Conservation (phyloP, 2,113 vertebrate species). For the Spheniscus mendiculus region DNA sequence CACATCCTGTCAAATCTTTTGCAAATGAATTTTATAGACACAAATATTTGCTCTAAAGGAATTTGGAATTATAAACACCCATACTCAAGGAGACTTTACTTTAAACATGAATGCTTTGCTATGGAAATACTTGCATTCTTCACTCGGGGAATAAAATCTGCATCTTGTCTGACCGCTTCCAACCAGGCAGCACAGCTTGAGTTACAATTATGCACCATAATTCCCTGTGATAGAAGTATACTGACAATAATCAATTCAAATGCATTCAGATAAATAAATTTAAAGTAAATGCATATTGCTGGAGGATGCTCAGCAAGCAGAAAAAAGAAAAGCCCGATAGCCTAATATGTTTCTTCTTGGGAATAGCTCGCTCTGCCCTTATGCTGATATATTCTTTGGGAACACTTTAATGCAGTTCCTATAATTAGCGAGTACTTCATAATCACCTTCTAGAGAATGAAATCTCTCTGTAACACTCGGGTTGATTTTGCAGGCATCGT, state of each 20-base stretch:
- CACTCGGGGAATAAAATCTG: slow-evolving; percentile 19
- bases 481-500: not conserved
- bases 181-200: not conserved
- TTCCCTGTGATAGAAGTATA: not conserved
- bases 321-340: not conserved
- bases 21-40: slow-evolving; percentile 13
- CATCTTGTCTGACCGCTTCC: not conserved
- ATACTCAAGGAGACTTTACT: slow-evolving; percentile 2
- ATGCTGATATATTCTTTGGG: not conserved
- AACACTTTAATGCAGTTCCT: not conserved
- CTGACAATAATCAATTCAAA: slow-evolving; percentile 38
- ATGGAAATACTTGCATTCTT: slow-evolving; percentile 49
- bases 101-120: slow-evolving; percentile 37
- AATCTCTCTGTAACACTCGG: not conserved
- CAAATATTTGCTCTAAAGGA: slow-evolving; percentile 27
- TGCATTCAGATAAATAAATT: slow-evolving; percentile 28
- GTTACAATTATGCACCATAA: not conserved
- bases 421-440: not conserved
- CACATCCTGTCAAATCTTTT: not conserved
- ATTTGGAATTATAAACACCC: slow-evolving; percentile 48
- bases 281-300: slow-evolving; percentile 1
- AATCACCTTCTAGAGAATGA: not conserved
- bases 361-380: not conserved
- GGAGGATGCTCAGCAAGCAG: not conserved
- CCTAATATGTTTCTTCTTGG: not conserved